phyloP scores from a whole-genome alignment of 2,888 invertebrate genomes.

The Spisula solida region DNA sequence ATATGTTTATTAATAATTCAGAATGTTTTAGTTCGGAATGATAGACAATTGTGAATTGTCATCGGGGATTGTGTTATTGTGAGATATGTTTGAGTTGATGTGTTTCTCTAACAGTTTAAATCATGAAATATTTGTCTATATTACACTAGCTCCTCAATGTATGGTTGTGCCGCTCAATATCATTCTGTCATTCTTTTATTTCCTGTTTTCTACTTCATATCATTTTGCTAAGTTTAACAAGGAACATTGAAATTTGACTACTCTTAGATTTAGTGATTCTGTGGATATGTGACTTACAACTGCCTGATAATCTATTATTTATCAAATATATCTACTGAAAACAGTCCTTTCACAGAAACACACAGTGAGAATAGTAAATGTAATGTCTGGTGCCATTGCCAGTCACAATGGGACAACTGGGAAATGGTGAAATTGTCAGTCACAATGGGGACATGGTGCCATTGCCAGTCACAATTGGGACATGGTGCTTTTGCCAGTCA shows the following conservation, averaged over 20 bases:
- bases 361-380: too few relatives aligned
- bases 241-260: background rate
- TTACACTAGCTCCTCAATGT: background rate
- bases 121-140: conserved; percentile 10
- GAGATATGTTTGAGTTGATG: conserved; percentile 3
- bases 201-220: background rate
- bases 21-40: conserved; percentile 10
- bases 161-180: background rate
- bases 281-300: too few relatives aligned
- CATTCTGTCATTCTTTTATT: background rate
- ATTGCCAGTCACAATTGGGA: too few relatives aligned
- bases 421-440: too few relatives aligned
- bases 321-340: too few relatives aligned
- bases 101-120: conserved; percentile 1
- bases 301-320: too few relatives aligned
- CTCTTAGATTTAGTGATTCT: too few relatives aligned
- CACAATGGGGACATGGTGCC: too few relatives aligned
- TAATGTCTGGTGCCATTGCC: too few relatives aligned
- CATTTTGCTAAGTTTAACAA: background rate
- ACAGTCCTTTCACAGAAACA: too few relatives aligned
- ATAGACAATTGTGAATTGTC: conserved; percentile 20
- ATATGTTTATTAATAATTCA: conserved; percentile 28
- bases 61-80: background rate
- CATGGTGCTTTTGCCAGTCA: too few relatives aligned
- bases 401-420: too few relatives aligned